phyloP scores from a whole-genome alignment of 2,888 invertebrate genomes.

The Erpobdella octoculata region DNA sequence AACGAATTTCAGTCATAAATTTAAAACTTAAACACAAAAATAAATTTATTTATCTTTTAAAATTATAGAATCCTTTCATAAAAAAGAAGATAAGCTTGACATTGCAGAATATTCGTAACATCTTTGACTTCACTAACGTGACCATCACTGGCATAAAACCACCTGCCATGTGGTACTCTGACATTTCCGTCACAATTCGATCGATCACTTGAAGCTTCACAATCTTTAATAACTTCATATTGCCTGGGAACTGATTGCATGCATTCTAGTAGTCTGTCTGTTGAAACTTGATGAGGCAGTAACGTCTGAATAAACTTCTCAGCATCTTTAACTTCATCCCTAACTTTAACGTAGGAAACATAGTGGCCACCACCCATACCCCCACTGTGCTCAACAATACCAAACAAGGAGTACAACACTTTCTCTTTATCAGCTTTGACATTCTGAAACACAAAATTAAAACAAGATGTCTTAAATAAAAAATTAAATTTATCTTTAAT shows the following conservation, averaged over 20 bases:
- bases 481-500: background rate
- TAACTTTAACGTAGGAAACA: slow-evolving; percentile 70
- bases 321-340: slow-evolving; percentile 20
- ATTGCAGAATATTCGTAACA: slow-evolving; percentile 70
- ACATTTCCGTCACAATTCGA: background rate
- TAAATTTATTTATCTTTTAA: too few relatives aligned
- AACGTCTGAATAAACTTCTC: slow-evolving; percentile 30
- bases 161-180: slow-evolving; percentile 60
- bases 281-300: slow-evolving; percentile 6
- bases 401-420: slow-evolving; percentile 80
- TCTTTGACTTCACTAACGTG: slow-evolving; percentile 66
- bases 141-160: slow-evolving; percentile 90
- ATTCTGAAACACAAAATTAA: slow-evolving; percentile 9
- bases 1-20: too few relatives aligned
- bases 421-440: slow-evolving; percentile 56
- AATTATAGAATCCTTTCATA: slow-evolving; percentile 70
- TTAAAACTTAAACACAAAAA: too few relatives aligned
- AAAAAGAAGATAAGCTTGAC: slow-evolving; percentile 89
- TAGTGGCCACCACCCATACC: slow-evolving; percentile 82
- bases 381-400: slow-evolving; percentile 89
- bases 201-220: background rate
- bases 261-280: slow-evolving; percentile 21
- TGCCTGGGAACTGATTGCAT: background rate
- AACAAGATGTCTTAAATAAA: background rate
- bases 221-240: background rate